Conservation (phyloP, 2,888 invertebrate genomes). For the Sphaerophoria taeniata region DNA sequence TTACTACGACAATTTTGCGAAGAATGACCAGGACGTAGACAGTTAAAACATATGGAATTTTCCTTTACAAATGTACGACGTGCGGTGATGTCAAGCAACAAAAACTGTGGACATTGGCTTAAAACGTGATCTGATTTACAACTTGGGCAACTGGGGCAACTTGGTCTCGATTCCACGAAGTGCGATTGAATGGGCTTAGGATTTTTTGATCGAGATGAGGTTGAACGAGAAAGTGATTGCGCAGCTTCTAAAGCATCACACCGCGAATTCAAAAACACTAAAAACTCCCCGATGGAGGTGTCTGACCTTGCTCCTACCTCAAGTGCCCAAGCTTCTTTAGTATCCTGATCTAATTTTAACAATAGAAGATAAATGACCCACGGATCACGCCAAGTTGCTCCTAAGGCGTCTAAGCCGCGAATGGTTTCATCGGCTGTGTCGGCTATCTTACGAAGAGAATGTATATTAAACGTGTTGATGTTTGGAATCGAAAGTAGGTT, state of each 20-base stretch:
- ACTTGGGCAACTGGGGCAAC: conserved; percentile 4
- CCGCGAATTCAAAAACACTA: not conserved
- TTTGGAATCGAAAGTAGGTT: conserved; percentile 17
- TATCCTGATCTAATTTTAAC: conserved; percentile 14
- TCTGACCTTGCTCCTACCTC: not conserved
- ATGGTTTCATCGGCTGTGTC: conserved; percentile 39
- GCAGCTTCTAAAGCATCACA: conserved; percentile 30
- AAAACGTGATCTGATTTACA: conserved; percentile 16
- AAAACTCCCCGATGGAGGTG: not conserved
- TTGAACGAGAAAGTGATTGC: not conserved
- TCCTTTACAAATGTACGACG: conserved; percentile 21
- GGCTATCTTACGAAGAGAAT: conserved; percentile 34
- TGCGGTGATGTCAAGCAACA: not conserved
- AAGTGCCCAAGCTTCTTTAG: not conserved
- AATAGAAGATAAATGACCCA: conserved; percentile 1
- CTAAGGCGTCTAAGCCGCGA: conserved; percentile 18
- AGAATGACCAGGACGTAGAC: conserved; percentile 7
- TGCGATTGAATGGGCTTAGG: conserved; percentile 34
- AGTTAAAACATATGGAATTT: conserved; percentile 25
- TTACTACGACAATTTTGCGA: conserved; percentile 15
- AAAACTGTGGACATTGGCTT: conserved; percentile 20
- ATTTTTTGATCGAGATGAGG: conserved; percentile 7
- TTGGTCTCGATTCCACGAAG: not conserved
- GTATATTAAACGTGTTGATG: conserved; percentile 5
- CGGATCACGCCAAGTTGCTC: conserved; percentile 18